A percentile compares a stretch with the other conserved stretches of the same genome.
Conservation (phyloP, 2,888 invertebrate genomes). For the Eremobia ochroleuca region DNA sequence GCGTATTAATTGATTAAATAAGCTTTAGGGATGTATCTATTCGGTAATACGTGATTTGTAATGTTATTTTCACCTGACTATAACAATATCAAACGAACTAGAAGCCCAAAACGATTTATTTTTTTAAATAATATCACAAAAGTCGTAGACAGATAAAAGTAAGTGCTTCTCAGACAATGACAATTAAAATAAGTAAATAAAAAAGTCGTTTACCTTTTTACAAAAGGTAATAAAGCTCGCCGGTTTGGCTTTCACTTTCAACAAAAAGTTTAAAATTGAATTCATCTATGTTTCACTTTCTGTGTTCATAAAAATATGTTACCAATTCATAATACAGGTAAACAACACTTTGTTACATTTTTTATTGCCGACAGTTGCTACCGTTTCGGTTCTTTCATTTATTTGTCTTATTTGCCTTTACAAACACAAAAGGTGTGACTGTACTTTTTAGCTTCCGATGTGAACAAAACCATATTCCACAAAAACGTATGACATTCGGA, state of each 20-base stretch:
- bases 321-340: conserved; percentile 77
- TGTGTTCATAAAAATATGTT: conserved; percentile 76
- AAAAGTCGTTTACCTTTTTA: conserved; percentile 58
- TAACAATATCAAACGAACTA: background rate
- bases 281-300: conserved; percentile 80
- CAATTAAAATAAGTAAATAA: conserved; percentile 57
- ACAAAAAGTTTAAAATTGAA: conserved; percentile 78
- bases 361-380: conserved; percentile 70
- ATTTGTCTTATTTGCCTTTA: conserved; percentile 58
- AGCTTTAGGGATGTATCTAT: background rate
- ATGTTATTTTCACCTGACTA: background rate
- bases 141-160: background rate
- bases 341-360: conserved; percentile 70
- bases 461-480: conserved; percentile 48
- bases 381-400: conserved; percentile 64
- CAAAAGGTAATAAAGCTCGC: conserved; percentile 65
- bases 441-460: conserved; percentile 54
- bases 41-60: background rate
- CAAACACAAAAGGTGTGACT: conserved; percentile 48
- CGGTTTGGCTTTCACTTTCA: conserved; percentile 82
- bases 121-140: conserved; percentile 26
- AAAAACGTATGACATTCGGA: conserved; percentile 30
- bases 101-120: background rate
- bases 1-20: background rate
- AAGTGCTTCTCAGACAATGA: conserved; percentile 24